Base-by-base conservation (phyloP, 1,140 invertebrate species). In the Copidosoma floridanum region DNA sequence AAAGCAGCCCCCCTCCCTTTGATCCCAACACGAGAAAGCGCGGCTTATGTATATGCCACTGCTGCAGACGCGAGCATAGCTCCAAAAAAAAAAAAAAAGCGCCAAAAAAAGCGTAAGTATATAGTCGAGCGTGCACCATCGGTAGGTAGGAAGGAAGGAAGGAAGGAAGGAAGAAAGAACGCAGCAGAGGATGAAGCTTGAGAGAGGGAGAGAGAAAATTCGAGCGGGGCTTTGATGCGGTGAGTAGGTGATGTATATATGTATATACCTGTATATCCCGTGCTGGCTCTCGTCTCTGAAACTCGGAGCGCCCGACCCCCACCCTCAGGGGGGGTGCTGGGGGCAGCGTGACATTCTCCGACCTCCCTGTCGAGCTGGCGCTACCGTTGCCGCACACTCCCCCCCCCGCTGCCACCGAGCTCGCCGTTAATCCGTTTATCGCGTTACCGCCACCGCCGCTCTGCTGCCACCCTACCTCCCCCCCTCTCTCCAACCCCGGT, bases 361-460 rank as follows among this genome's bases (percentile, higher is more conserved):
- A 40, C 52, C 16, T 16, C 47, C 37, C 3, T 48, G 16, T 32
- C 3, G 21, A 11, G 10, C 27, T 20, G 47, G 21, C 18, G 23
- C 41, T n/a, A 11, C 26, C 18, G n/a, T n/a, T n/a, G n/a, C n/a
- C n/a, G n/a, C n/a, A n/a, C n/a, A n/a, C 41, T 16, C 38, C 38
- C 29, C 37, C 16, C 51, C 26, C 40, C 38, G 18, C 32, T 29
- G n/a, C 54, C 53, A 20, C 8, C 55, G 61, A 60, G 58, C 55
- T 60, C 61, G 61, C 51, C 62, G 65, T 66, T 68, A 68, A 68
- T 68, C 67, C 67, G 67, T 68, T 68, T 68, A 68, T 68, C 67
- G 65, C 65, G 65, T 68, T 68, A 68, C 67, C 65, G 62, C 63
- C 64, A 44, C 46, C 41, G 26, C 41, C 11, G 26, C 18, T 50